Evolutionary conservation across 30 jellyfish, hydroid and myxozoan genomes (phyloP).

Genomic region (Hydra vulgaris): DNA sequence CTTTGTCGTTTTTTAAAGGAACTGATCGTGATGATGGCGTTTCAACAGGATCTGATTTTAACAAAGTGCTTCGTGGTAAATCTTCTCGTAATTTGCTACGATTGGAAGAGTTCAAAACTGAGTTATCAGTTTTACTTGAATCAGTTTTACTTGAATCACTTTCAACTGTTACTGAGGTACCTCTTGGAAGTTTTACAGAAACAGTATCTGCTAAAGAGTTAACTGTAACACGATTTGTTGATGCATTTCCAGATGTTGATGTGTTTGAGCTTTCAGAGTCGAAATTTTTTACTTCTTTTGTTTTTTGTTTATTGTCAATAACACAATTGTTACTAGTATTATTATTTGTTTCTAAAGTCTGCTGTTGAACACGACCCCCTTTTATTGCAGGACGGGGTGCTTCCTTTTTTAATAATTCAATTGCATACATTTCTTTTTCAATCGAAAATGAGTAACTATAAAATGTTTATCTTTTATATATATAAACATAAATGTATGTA

Average conservation of each 20-base stretch:
- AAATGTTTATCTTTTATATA: background rate
- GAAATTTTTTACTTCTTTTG: background rate
- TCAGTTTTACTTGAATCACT: constrained; percentile 5
- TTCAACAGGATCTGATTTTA: background rate
- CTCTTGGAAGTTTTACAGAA: constrained; percentile 10
- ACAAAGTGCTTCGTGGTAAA: background rate
- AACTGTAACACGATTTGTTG: no score
- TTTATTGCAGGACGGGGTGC: constrained; percentile 57
- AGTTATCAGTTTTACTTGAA: background rate
- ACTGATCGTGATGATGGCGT: background rate
- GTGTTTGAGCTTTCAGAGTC: background rate
- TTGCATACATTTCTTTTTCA: constrained; percentile 4
- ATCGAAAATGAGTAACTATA: background rate
- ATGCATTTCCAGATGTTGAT: background rate
- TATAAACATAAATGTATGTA: no score
- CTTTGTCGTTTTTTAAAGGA: background rate
- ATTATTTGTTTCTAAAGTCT: background rate
- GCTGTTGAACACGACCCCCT: constrained; percentile 42
- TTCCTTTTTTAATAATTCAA: constrained; percentile 8
- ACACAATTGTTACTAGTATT: background rate
- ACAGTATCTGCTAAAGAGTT: background rate
- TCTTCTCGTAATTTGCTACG: background rate
- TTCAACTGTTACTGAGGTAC: constrained; percentile 6
- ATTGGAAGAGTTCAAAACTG: background rate
- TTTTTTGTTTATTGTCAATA: background rate